Base-by-base conservation (phyloP, 2,113 vertebrate species). In the Mustela nigripes region DNA sequence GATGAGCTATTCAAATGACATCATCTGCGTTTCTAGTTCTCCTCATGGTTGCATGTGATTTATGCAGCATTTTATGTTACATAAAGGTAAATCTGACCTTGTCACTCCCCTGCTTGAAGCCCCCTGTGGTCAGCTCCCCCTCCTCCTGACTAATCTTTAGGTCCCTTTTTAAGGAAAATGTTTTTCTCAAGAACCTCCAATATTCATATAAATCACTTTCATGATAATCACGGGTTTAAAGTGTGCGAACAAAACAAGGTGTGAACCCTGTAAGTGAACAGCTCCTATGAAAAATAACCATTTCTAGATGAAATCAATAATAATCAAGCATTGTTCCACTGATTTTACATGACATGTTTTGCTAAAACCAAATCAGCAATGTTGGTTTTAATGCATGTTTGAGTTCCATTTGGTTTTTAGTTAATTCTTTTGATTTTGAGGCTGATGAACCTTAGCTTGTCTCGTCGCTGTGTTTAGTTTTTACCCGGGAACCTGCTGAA, bases 1-100 rank as follows among this genome's bases (percentile, higher is more conserved):
- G 33, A 42, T 42, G 6, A 45, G 1, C 74, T 31, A 12, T 62
- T 5, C 18, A 39, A 15, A 18, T 36, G 2, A 50, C 50, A 24
- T 65, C 48, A 0, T 16, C 3, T n/a, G 22, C 39, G 0, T n/a
- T 36, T 45, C 2, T 0, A 0, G 8, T 7, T 7, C 39, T 3
- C 4, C 7, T 7, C 33, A 7, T 10, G 15, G 11, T 2, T 33
- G 48, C 39, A 2, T 16, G 0, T 3, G 16, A 42, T 24, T 5
- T 10, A 2, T 14, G 45, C 62, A 22, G 0, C 53, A 2, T 28
- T 69, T 48, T 11, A 1, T 28, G 1, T 11, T 11, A 33, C n/a
- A 8, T 83, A 67, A 10, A 26, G 9, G 0, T 11, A 1, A 1
- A 0, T 7, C 33, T 7, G 18, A 28, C 76, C 69, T 0, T 0